Conservation (phyloP, 2,888 invertebrate species). For the Hyposoter didymator region DNA sequence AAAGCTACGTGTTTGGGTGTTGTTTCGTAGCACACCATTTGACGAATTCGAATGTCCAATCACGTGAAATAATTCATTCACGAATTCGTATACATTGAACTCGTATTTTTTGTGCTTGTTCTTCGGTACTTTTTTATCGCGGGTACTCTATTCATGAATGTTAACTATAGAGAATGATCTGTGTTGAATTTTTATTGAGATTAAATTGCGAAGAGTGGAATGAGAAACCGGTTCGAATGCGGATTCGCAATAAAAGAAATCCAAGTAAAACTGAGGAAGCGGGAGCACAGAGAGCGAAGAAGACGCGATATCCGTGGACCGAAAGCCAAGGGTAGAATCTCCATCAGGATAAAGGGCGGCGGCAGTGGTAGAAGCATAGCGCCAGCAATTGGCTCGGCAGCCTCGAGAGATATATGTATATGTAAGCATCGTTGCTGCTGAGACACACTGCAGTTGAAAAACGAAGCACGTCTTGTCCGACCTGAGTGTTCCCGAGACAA, state of each 20-base stretch:
- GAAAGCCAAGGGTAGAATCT: conserved; percentile 34
- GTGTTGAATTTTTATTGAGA: conserved; percentile 74
- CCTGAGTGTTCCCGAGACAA: conserved; percentile 61
- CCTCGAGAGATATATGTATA: conserved; percentile 12
- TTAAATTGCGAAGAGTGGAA: conserved; percentile 66
- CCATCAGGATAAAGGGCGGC: conserved; percentile 25
- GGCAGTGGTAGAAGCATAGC: conserved; percentile 36
- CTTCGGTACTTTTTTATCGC: conserved; percentile 9
- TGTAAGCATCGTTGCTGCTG: conserved; percentile 32
- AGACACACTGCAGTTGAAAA: conserved; percentile 61
- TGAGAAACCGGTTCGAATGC: conserved; percentile 31
- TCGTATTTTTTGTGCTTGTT: neutral
- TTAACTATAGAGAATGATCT: conserved; percentile 45
- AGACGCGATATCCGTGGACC: conserved; percentile 1
- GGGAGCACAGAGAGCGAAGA: conserved; percentile 13
- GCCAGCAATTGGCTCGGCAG: conserved; percentile 47
- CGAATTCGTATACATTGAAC: neutral
- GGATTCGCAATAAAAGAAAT: conserved; percentile 40
- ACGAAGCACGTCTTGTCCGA: conserved; percentile 66
- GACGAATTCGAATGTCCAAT: neutral
- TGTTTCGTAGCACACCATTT: neutral
- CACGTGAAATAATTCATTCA: neutral
- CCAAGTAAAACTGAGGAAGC: conserved; percentile 21
- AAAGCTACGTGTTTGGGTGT: neutral
- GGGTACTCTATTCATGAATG: neutral